Evolutionary conservation across 1,140 invertebrate species (phyloP).

Genomic region (Caenorhabditis elegans): DNA sequence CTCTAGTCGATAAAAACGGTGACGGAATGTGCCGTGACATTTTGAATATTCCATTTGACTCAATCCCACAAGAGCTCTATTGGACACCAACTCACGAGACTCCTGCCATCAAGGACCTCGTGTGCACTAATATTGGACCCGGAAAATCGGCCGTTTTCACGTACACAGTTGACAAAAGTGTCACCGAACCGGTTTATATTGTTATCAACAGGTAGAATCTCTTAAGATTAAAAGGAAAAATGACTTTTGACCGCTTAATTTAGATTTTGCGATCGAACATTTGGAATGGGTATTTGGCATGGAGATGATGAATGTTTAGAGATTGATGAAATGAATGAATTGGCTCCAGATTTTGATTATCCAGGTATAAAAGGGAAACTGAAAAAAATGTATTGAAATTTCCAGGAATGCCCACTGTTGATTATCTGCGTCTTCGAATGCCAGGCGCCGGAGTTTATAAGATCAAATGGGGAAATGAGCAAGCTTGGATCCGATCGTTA

Average conservation of each 20-base stretch:
- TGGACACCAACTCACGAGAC: constrained; percentile 38
- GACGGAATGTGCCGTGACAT: constrained; percentile 47
- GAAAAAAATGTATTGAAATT: background rate
- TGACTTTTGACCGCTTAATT: constrained; percentile 18
- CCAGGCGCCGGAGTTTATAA: constrained; percentile 46
- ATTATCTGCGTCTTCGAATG: constrained; percentile 34
- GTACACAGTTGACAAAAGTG: constrained; percentile 30
- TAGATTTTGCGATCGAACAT: constrained; percentile 49
- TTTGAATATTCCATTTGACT: constrained; percentile 47
- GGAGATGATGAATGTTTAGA: constrained; percentile 19
- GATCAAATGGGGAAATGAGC: constrained; percentile 49
- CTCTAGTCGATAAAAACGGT: constrained; percentile 42
- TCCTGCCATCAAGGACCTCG: constrained; percentile 34
- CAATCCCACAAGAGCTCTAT: constrained; percentile 49
- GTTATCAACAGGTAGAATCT: constrained; percentile 40
- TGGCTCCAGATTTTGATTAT: constrained; percentile 51
- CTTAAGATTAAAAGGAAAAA: background rate
- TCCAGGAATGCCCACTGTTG: constrained; percentile 48
- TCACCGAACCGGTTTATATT: constrained; percentile 32
- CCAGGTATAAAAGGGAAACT: constrained; percentile 16
- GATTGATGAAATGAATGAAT: constrained; percentile 45
- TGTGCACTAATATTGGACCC: constrained; percentile 4
- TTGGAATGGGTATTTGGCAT: constrained; percentile 46
- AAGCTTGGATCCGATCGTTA: constrained; percentile 46
- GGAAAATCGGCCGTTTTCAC: constrained; percentile 33